Evolutionary conservation across 1,140 invertebrate species (phyloP).

Genomic region (Catajapyx aquilonaris): DNA sequence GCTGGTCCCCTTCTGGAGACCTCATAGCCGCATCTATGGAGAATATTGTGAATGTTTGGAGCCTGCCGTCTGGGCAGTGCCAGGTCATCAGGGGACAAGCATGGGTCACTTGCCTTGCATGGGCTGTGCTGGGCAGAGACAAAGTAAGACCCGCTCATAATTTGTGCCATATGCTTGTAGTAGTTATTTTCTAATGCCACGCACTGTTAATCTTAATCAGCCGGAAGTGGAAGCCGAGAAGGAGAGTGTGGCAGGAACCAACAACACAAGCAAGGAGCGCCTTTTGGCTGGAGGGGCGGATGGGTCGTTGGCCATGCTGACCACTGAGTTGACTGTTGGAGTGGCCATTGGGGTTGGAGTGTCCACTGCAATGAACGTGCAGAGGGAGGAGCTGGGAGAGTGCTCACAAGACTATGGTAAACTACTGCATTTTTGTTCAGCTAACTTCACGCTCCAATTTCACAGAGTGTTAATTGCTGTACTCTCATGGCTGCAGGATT

Average conservation of each 20-base stretch:
- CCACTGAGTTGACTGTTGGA: too few relatives aligned
- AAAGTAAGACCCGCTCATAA: too few relatives aligned
- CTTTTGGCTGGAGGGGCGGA: conserved; percentile 31
- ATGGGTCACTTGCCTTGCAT: conserved; percentile 1
- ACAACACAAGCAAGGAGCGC: too few relatives aligned
- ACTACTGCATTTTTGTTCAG: conserved; percentile 11
- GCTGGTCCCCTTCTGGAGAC: conserved; percentile 29
- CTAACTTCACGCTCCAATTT: conserved; percentile 10
- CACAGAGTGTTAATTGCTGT: conserved; percentile 2
- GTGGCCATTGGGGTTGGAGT: neutral
- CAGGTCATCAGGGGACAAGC: neutral
- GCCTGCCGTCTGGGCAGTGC: too few relatives aligned
- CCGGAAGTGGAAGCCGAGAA: too few relatives aligned
- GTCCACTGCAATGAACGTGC: conserved; percentile 12
- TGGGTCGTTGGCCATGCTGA: conserved; percentile 22
- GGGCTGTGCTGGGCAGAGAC: too few relatives aligned
- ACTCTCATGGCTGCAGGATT: conserved; percentile 21
- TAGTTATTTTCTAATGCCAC: too few relatives aligned
- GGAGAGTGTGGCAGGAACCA: too few relatives aligned
- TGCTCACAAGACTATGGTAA: conserved; percentile 23
- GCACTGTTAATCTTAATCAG: too few relatives aligned
- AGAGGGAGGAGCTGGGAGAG: conserved; percentile 22
- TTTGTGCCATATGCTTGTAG: too few relatives aligned
- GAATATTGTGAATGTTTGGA: conserved; percentile 35
- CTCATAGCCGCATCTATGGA: conserved; percentile 33